Evolutionary conservation across 2,797 vertebrate genomes (phyloP).

Genomic region (Crenuchus spilurus): DNA sequence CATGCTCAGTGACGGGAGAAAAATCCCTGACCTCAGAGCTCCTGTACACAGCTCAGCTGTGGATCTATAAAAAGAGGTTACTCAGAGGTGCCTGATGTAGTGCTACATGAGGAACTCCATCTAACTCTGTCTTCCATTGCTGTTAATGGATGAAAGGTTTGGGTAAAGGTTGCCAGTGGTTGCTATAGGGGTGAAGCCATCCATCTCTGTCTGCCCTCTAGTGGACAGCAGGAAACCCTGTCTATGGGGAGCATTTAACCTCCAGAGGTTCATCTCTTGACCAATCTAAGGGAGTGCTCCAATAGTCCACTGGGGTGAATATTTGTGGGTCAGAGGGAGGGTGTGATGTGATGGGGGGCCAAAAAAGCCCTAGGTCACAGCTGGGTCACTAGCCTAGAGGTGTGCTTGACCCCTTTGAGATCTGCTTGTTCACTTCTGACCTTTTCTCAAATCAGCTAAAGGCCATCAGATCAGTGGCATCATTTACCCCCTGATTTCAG

Average conservation of each 20-base stretch:
- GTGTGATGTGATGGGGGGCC: constrained; percentile 10
- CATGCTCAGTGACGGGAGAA: constrained; percentile 1
- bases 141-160: constrained; percentile 47
- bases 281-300: not conserved
- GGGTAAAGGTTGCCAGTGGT: constrained; percentile 29
- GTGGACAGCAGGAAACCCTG: constrained; percentile 1
- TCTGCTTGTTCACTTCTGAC: constrained; percentile 4
- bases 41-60: not conserved
- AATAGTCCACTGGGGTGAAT: constrained; percentile 9
- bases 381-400: constrained; percentile 39
- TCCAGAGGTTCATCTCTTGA: not conserved
- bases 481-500: constrained; percentile 1
- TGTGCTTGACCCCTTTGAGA: constrained; percentile 29
- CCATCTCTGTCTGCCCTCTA: constrained; percentile 13
- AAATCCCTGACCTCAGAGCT: constrained; percentile 7
- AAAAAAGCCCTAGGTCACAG: constrained; percentile 42
- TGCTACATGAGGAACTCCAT: not conserved
- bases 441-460: constrained; percentile 26
- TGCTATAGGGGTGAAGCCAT: not conserved
- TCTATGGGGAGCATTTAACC: constrained; percentile 3
- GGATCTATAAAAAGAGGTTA: constrained; percentile 21
- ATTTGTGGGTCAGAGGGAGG: constrained; percentile 60
- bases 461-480: constrained; percentile 13
- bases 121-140: constrained; percentile 8
- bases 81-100: constrained; percentile 8